Evolutionary conservation across 2,113 vertebrate species (phyloP), one percentile per base, ranked within the genome.

Genomic region (Thalassarche chlororhynchos): DNA sequence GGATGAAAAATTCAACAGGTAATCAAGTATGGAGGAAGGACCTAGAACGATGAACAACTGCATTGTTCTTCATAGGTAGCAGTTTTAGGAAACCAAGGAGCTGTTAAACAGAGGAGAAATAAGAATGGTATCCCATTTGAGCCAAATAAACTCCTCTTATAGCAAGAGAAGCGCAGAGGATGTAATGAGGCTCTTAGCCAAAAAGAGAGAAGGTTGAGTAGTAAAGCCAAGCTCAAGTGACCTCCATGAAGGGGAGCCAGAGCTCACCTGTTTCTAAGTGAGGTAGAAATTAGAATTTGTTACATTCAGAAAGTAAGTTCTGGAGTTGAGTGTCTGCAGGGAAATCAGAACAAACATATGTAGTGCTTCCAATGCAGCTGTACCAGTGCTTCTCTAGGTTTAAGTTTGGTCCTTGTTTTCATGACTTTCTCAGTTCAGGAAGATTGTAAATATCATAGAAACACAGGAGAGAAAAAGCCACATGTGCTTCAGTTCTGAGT

Each of bases 221-320:
- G 55, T 4, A 91, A 89, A 89, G 87, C 77, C 72, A 89, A 95
- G 87, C 78, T 62, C 57, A 55, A 77, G 81, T 82, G 93, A 96
- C 89, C 87, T 89, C 91, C 70, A 65, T 52, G 61, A 96, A 95
- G 87, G 93, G 81, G 90, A 96, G 64, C 52, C 69, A 51, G 87
- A 85, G 70, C 91, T 87, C 81, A 3, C 57, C 89, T 15, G 14
- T 24, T 84, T 49, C 69, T 55, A 69, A 36, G 11, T 0, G 9
- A 93, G 40, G 36, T 0, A 84, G 60, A 74, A 87, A 93, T 62
- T 14, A 81, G 54, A 55, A 84, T 74, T 71, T 61, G 72, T 61
- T 79, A 69, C 68, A 17, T 32, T 66, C 81, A 58, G n/a, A 95
- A 89, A 79, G 29, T 12, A 64, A 90, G 36, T 61, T 82, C 68